Base-by-base conservation (phyloP, 1,140 invertebrate genomes). In the Brachystomella parvula region DNA sequence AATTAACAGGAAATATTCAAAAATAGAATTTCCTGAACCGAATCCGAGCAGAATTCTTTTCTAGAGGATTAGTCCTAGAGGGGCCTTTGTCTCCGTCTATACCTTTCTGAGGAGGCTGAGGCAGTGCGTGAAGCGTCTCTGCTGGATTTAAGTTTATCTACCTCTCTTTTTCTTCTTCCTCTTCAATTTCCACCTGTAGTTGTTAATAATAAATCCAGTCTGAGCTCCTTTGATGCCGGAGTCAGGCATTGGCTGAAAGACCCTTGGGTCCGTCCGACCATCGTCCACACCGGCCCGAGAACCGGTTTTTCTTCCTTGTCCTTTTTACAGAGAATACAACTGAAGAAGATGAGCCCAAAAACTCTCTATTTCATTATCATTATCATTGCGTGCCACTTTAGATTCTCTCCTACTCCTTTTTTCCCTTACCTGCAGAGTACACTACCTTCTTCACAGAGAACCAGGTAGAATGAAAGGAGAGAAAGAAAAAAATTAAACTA, bases 341-440 rank as follows among this genome's bases (percentile, higher is more conserved):
- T 57, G 53, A 57, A 12, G 53, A 21, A 29, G 6, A 29, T 12
- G n/a, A 29, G 12, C 29, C 58, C 30, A 31, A 19, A 19, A 9
- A 30, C 15, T 9, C 3, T 30, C 58, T 32, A 60, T 24, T 32
- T 26, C 30, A 26, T 60, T 60, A 31, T 60, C 58, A 32, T 60
- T 35, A 32, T 26, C 58, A 60, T 60, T 60, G 58, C 58, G 58
- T 60, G 58, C 58, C 58, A 31, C 58, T 60, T 15, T 29, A 12
- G 53, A 6, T 57, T 24, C 21, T 57, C 35, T 39, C 19, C 35
- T 39, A n/a, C n/a, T n/a, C n/a, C n/a, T n/a, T n/a, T n/a, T n/a
- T n/a, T n/a, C n/a, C n/a, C n/a, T n/a, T n/a, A n/a, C n/a, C n/a
- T n/a, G n/a, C n/a, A n/a, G n/a, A n/a, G n/a, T n/a, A n/a, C n/a